phyloP scores from a whole-genome alignment of 2,797 vertebrate genomes.

The Sebastolobus altivelis region DNA sequence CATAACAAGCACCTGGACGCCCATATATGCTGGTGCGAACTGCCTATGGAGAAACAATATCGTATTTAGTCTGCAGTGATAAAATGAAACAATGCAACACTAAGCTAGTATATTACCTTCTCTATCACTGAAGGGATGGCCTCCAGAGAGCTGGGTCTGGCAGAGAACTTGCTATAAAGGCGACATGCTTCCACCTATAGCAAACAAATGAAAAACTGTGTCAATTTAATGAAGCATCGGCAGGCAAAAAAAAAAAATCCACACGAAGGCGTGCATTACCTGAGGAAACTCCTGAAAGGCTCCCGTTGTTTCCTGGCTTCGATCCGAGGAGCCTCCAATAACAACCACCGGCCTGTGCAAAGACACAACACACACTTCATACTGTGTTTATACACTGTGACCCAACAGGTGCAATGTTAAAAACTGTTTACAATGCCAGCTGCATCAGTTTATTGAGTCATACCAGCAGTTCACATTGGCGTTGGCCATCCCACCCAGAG shows the following conservation, averaged over 20 bases:
- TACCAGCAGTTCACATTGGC: slow-evolving; percentile 98
- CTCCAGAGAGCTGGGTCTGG: slow-evolving; percentile 90
- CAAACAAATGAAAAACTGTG: neutral
- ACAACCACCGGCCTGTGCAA: slow-evolving; percentile 93
- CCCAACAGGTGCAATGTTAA: neutral
- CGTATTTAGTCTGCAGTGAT: neutral
- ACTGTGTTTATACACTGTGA: neutral
- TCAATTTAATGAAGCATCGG: neutral
- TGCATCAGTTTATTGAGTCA: slow-evolving; percentile 11
- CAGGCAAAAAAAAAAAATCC: neutral
- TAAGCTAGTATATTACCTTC: slow-evolving; percentile 84
- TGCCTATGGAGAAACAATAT: slow-evolving; percentile 81
- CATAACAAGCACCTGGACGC: slow-evolving; percentile 94
- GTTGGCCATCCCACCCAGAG: slow-evolving; percentile 96
- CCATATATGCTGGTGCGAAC: slow-evolving; percentile 95
- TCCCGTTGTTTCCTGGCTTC: slow-evolving; percentile 94
- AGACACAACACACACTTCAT: neutral
- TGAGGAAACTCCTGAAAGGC: slow-evolving; percentile 99
- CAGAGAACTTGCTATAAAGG: slow-evolving; percentile 95
- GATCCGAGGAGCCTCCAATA: slow-evolving; percentile 95
- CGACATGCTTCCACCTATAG: slow-evolving; percentile 94
- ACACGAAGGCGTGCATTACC: slow-evolving; percentile 72
- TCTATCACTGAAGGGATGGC: slow-evolving; percentile 92
- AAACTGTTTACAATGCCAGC: neutral
- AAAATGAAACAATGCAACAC: neutral